Conservation (phyloP, 2,797 vertebrate genomes). For the Ptychobarbus kaznakovi region DNA sequence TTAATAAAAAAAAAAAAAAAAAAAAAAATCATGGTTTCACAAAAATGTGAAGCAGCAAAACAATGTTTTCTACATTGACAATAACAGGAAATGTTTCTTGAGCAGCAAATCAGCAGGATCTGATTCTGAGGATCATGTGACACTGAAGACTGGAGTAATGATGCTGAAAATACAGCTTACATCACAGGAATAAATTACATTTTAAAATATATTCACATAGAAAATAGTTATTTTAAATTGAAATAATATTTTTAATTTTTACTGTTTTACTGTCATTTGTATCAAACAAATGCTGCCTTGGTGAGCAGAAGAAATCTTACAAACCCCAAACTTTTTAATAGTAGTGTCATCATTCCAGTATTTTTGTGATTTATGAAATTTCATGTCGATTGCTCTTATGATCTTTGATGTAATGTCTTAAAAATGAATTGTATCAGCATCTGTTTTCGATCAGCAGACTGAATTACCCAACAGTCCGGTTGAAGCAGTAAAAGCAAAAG, state of each 20-base stretch:
- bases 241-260: not conserved
- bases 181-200: not conserved
- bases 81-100: not conserved
- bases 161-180: not conserved
- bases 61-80: not conserved
- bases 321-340: not conserved
- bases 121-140: not conserved
- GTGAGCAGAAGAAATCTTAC: not conserved
- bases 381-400: not conserved
- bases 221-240: not conserved
- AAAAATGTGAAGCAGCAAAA: not conserved
- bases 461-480: constrained; percentile 89
- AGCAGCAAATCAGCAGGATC: not conserved
- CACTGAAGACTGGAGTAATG: not conserved
- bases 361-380: not conserved
- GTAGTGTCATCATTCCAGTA: not conserved
- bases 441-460: not conserved
- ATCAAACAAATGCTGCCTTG: not conserved
- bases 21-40: not conserved
- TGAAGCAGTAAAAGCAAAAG: constrained; percentile 91
- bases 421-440: not conserved
- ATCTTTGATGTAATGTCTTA: not conserved
- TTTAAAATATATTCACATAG: not conserved
- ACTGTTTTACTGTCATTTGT: not conserved
- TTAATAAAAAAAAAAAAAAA: too few relatives aligned